phyloP scores from a whole-genome alignment of 2,888 invertebrate genomes.

The Sturmia bella region DNA sequence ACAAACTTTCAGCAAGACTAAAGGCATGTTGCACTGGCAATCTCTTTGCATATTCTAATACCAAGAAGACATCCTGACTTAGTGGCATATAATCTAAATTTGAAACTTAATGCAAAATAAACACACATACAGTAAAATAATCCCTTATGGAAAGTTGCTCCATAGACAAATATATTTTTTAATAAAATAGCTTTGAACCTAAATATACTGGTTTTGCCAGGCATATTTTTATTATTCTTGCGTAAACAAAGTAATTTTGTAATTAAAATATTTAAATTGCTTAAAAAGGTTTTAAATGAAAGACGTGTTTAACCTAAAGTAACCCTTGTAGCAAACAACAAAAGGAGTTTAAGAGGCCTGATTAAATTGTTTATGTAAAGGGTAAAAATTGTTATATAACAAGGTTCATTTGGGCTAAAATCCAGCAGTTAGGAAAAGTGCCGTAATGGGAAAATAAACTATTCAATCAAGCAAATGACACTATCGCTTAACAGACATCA shows the following conservation, averaged over 20 bases:
- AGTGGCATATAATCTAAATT: slow-evolving; percentile 28
- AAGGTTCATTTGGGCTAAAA: slow-evolving; percentile 58
- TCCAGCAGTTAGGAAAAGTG: background rate
- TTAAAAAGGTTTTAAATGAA: background rate
- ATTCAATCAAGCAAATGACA: slow-evolving; percentile 64
- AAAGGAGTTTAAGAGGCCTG: slow-evolving; percentile 2
- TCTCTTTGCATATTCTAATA: background rate
- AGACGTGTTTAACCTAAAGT: slow-evolving; percentile 16
- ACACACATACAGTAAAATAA: background rate
- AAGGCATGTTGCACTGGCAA: background rate
- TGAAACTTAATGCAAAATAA: background rate
- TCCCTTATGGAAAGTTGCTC: slow-evolving; percentile 33
- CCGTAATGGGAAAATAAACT: slow-evolving; percentile 21
- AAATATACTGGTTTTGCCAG: too few relatives aligned
- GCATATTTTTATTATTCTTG: slow-evolving; percentile 6
- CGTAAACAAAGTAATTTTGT: slow-evolving; percentile 52
- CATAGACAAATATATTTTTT: background rate
- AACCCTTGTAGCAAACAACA: background rate
- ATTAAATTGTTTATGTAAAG: slow-evolving; percentile 32
- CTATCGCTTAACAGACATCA: slow-evolving; percentile 53
- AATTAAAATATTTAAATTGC: slow-evolving; percentile 61
- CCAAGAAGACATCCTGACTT: slow-evolving; percentile 13
- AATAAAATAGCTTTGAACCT: too few relatives aligned
- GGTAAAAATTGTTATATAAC: slow-evolving; percentile 42
- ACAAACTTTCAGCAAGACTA: background rate